A percentile compares a stretch with the other conserved stretches of the same genome.
phyloP scores from a whole-genome alignment of 2,797 vertebrate species.

The Amniataba percoides region DNA sequence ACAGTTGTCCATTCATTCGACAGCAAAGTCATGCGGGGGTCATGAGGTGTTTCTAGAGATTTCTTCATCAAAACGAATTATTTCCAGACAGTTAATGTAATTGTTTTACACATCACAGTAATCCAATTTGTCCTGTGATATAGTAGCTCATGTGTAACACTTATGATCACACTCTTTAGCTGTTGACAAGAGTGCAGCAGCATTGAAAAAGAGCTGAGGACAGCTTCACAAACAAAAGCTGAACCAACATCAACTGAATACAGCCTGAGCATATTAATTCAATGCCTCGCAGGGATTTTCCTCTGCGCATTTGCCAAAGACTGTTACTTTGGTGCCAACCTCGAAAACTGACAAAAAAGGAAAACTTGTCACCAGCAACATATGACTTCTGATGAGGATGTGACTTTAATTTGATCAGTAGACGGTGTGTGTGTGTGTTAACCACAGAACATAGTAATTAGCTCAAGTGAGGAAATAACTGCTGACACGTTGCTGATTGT shows the following conservation, averaged over 20 bases:
- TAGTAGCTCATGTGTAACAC: neutral
- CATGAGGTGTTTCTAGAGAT: neutral
- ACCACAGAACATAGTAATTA: constrained; percentile 11
- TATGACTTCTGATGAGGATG: neutral
- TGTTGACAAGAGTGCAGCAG: neutral
- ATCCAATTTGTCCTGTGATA: neutral
- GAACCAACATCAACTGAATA: neutral
- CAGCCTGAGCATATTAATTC: neutral
- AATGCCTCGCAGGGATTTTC: neutral
- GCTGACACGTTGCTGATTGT: constrained; percentile 8
- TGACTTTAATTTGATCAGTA: constrained; percentile 2
- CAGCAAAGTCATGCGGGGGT: constrained; percentile 12
- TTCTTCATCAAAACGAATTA: neutral
- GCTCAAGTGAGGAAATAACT: constrained; percentile 13
- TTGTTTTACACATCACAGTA: neutral
- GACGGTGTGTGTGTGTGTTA: constrained; percentile 1
- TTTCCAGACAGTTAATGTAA: neutral
- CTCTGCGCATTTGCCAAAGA: neutral
- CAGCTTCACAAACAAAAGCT: neutral
- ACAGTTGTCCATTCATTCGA: constrained; percentile 21
- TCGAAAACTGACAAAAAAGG: neutral
- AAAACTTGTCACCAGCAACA: neutral
- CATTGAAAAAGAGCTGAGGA: neutral
- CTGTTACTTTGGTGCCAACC: neutral
- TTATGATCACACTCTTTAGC: neutral